Evolutionary conservation across 2,797 vertebrate species (phyloP).

Genomic region (Halcyon badia): DNA sequence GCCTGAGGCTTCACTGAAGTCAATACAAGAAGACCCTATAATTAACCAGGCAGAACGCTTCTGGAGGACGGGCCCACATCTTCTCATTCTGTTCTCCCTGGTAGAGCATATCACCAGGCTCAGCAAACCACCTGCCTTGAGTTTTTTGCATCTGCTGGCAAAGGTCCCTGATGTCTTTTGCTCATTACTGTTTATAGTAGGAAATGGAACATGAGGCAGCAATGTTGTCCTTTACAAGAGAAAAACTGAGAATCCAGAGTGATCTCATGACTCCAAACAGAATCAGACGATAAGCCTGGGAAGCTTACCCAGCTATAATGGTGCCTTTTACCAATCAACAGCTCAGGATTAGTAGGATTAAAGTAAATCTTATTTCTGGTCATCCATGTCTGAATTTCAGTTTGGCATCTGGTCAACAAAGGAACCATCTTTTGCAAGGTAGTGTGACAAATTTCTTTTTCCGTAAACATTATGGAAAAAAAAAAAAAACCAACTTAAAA

Average conservation of each 20-base stretch:
- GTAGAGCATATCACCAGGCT: neutral
- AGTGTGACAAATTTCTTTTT: conserved; percentile 47
- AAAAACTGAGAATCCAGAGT: conserved; percentile 7
- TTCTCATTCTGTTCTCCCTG: neutral
- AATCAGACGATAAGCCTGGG: conserved; percentile 51
- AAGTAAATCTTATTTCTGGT: conserved; percentile 71
- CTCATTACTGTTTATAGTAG: conserved; percentile 6
- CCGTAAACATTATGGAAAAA: neutral
- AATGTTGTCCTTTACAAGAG: neutral
- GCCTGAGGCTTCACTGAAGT: neutral
- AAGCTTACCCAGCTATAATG: conserved; percentile 58
- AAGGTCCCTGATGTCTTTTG: neutral
- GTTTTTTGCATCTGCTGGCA: neutral
- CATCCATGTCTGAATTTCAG: conserved; percentile 63
- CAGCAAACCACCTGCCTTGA: neutral
- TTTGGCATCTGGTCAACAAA: conserved; percentile 64
- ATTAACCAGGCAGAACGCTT: neutral
- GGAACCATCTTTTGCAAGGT: neutral
- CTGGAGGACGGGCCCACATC: neutral
- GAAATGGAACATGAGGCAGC: neutral
- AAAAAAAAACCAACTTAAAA: neutral
- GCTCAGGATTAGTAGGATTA: conserved; percentile 71
- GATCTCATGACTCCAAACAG: conserved; percentile 52
- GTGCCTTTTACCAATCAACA: conserved; percentile 71
- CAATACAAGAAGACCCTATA: neutral